Percentiles rank a stretch among this genome's conserved stretches.
These are phyloP conservation scores for Hapalemur alaotrensis DNA, from an alignment of 2,797 vertebrate genomes.

Conservation along the genomic window DNA sequence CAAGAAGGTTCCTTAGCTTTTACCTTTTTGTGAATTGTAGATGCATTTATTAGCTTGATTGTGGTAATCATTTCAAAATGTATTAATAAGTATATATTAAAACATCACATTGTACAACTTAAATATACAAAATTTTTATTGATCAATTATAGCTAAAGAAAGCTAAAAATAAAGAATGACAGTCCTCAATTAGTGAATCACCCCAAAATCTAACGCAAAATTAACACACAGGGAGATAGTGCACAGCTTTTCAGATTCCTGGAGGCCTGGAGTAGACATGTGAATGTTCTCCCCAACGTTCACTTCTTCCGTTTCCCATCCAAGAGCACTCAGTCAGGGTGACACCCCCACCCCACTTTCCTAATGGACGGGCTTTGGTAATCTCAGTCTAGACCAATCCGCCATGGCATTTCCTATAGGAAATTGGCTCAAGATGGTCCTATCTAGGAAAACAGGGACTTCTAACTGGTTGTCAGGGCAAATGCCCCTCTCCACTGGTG, in stretches of 20 bases:
- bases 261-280: not conserved
- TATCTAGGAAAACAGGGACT: not conserved
- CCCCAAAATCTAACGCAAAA: not conserved
- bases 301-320: not conserved
- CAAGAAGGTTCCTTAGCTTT: not conserved
- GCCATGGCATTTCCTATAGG: not conserved
- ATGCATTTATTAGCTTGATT: not conserved
- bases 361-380: not conserved
- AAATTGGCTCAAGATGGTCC: not conserved
- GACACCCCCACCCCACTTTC: not conserved
- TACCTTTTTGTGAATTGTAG: not conserved
- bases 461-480: not conserved
- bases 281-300: no score
- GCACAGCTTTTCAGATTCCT: not conserved
- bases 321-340: not conserved
- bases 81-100: not conserved
- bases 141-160: not conserved
- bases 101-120: not conserved
- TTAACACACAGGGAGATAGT: not conserved
- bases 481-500: not conserved
- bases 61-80: not conserved
- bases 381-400: not conserved
- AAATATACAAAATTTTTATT: not conserved
- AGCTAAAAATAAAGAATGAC: not conserved
- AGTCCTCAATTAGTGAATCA: not conserved